A percentile compares a stretch with the other conserved stretches of the same genome.
Conservation (phyloP, 2,797 vertebrate genomes). For the Leuciscus waleckii region DNA sequence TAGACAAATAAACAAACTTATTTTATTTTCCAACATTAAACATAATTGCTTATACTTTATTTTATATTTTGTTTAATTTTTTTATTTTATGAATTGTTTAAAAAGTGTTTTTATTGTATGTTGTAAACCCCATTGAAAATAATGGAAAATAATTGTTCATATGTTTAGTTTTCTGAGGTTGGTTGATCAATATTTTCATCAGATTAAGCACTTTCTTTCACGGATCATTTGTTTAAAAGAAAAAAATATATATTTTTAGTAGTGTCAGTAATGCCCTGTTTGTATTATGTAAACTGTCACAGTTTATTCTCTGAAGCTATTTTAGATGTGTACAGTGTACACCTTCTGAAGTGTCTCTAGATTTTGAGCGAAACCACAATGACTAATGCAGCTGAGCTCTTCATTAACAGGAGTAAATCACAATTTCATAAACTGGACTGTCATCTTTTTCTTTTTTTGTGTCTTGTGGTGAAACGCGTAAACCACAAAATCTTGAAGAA, state of each 20-base stretch:
- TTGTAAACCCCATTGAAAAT: background rate
- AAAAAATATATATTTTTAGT: background rate
- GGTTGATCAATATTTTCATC: background rate
- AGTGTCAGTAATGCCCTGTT: background rate
- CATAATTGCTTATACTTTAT: background rate
- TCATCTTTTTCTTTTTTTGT: background rate
- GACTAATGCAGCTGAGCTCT: slow-evolving; percentile 58
- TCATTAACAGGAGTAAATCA: slow-evolving; percentile 50
- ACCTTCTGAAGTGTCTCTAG: slow-evolving; percentile 26
- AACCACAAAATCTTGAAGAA: slow-evolving; percentile 25
- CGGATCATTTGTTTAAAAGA: background rate
- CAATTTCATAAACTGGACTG: slow-evolving; percentile 32
- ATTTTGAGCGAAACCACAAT: slow-evolving; percentile 33
- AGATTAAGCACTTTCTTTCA: background rate
- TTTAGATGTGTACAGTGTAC: background rate
- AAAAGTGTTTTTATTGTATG: background rate
- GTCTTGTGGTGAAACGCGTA: background rate
- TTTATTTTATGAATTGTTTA: background rate
- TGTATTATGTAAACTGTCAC: background rate
- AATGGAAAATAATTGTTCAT: background rate
- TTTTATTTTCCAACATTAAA: background rate
- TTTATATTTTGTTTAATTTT: background rate
- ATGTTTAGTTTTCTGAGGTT: background rate
- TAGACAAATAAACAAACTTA: background rate
- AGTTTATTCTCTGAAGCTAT: slow-evolving; percentile 16